These are phyloP conservation scores for Schizopygopsis pylzovi DNA, from an alignment of 2,797 vertebrate species.

Conservation along the genomic window DNA sequence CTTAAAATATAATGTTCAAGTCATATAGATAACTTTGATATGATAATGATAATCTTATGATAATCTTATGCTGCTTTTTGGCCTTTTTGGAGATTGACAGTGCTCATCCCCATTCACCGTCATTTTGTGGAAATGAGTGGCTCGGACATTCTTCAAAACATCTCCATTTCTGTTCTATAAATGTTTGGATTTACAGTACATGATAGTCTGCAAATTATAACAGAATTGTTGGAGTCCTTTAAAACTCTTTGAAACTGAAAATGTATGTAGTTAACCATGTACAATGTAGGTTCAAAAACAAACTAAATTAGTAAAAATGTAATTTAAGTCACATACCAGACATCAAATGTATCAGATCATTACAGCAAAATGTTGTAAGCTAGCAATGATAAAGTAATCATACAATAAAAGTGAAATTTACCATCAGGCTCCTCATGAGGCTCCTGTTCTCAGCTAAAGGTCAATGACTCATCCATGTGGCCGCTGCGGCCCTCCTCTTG, in stretches of 20 bases:
- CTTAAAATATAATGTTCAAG: background rate
- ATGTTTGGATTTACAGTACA: background rate
- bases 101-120: background rate
- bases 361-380: background rate
- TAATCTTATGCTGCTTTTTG: background rate
- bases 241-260: background rate
- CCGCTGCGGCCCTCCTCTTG: constrained; percentile 52
- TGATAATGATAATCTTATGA: too few relatives aligned
- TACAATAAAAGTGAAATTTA: background rate
- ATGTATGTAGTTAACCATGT: too few relatives aligned
- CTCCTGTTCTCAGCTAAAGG: constrained; percentile 54
- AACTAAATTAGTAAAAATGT: background rate
- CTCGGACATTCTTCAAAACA: background rate
- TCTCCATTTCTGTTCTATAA: background rate
- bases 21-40: background rate
- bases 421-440: constrained; percentile 32
- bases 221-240: background rate
- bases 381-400: constrained; percentile 15
- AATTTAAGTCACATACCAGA: background rate
- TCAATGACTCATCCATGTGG: constrained; percentile 55
- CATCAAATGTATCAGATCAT: background rate
- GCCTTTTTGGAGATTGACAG: background rate
- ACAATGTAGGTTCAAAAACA: background rate
- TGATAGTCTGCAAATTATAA: background rate
- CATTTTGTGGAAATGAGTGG: background rate